Evolutionary conservation across 2,797 vertebrate genomes (phyloP), one percentile per base, ranked within the genome.

Genomic region (Otolemur crassicaudatus): DNA sequence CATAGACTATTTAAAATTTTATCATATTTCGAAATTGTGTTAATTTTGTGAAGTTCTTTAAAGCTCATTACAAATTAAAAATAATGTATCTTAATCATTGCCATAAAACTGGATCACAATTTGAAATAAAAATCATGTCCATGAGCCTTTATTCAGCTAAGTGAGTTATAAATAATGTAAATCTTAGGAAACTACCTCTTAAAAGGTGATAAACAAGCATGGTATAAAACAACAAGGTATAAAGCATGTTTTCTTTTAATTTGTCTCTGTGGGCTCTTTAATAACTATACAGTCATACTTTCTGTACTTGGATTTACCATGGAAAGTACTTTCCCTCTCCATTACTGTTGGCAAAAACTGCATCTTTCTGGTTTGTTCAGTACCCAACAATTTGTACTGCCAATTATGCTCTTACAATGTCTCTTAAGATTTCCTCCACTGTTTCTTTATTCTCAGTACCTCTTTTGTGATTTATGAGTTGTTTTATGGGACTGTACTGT

Each of bases 291-390:
- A 77, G 31, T 31, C 70, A 83, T 27, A 69, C 8, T 95, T 60
- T 34, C 20, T 89, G 13, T 58, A 16, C 82, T 84, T 92, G 85
- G 73, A 83, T 95, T 97, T 92, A 70, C 40, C 12, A 7, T 46
- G 69, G 65, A 95, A 96, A 96, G 29, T 60, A 89, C 73, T 94
- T 95, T 91, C 17, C 11, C 10, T 94, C 93, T 29, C 70, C 46
- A 27, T 89, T 92, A 92, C 72, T 89, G 53, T 83, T 97, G 95
- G 96, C 96, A 94, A 91, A 91, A 93, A 23, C 94, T 86, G 43
- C 34, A 67, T 94, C 63, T 84, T 53, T 92, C 87, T 94, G 90
- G 67, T 70, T 63, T 83, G 43, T 76, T 94, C 85, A 67, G 46
- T 82, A 87, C 58, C 69, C 82, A 65, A 65, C 76, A 92, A 73